Base-by-base conservation (phyloP, 2,888 invertebrate genomes). In the Dryadula phaetusa region DNA sequence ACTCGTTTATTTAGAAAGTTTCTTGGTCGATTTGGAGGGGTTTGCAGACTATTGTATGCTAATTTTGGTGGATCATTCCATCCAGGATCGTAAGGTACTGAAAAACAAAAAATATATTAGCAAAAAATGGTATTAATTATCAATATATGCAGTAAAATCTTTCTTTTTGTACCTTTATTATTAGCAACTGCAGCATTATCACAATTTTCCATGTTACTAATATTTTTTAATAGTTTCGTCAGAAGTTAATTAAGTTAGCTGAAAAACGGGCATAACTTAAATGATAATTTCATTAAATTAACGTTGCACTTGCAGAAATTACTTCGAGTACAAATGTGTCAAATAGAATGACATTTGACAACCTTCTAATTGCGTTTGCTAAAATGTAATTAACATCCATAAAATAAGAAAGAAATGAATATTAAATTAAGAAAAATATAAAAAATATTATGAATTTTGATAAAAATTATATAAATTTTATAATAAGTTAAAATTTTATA, bases 31-130 rank as follows among this genome's bases (percentile, higher is more conserved):
- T 86, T 91, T 4, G 89, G 84, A 22, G 87, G 85, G 7, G 79
- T 76, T 64, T 85, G 82, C 67, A 89, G 90, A 2, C 85, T 76
- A 60, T 86, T 92, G 73, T 92, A 94, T 0, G 93, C 83, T 64
- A 93, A 85, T 68, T 87, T 87, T 1, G 94, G 94, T 5, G 94
- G 94, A 75, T 94, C 94, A 74, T 94, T 94, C 94, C 94, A 94
- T 7, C 94, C 94, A 42, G 93, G 93, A 75, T 94, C 93, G 71
- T 84, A 91, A 10, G 86, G 77, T 8, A 82, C 92, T 93, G 76
- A 60, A 84, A 83, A 44, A 46, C 44, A 63, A 67, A 60, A 37
- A n/a, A 42, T 49, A 56, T 5, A 52, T 53, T 28, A 56, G n/a
- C 0, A 40, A 37, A 46, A n/a, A 18, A 12, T 32, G 47, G 16